Evolutionary conservation across 2,888 invertebrate species (phyloP).

Genomic region (Troides oblongomaculatus): DNA sequence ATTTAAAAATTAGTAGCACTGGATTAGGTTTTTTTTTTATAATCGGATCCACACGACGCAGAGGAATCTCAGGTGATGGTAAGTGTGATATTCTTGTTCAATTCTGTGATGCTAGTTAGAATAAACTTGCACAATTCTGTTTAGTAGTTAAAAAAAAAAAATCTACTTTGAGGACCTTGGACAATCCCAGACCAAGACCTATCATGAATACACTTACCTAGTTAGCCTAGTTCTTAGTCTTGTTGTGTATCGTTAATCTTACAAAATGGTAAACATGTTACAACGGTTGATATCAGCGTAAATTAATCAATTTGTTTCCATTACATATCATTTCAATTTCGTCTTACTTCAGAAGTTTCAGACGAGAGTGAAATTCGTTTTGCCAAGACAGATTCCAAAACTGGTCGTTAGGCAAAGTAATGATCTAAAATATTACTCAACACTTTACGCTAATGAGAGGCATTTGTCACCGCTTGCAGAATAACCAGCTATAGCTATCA

Average conservation of each 20-base stretch:
- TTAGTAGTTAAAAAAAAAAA: too few relatives aligned
- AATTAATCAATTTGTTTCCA: neutral
- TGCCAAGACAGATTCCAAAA: slow-evolving; percentile 9
- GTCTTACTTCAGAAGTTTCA: neutral
- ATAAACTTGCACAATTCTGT: too few relatives aligned
- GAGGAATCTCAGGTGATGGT: too few relatives aligned
- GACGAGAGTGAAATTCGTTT: slow-evolving; percentile 15
- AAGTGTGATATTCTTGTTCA: too few relatives aligned
- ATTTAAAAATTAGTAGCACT: too few relatives aligned
- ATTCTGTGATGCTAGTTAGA: too few relatives aligned
- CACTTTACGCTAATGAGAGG: slow-evolving; percentile 12
- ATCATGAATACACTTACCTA: too few relatives aligned
- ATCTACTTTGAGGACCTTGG: too few relatives aligned
- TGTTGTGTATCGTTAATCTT: neutral
- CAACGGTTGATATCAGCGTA: neutral
- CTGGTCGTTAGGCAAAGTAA: slow-evolving; percentile 14
- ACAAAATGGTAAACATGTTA: neutral
- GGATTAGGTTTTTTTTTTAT: too few relatives aligned
- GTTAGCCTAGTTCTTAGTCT: too few relatives aligned
- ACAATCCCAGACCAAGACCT: too few relatives aligned
- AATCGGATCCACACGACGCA: too few relatives aligned
- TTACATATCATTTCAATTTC: neutral
- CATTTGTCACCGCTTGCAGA: neutral
- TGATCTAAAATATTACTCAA: slow-evolving; percentile 21
- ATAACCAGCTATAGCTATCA: neutral